Conservation (phyloP, 2,113 vertebrate genomes). For the Axis porcinus region DNA sequence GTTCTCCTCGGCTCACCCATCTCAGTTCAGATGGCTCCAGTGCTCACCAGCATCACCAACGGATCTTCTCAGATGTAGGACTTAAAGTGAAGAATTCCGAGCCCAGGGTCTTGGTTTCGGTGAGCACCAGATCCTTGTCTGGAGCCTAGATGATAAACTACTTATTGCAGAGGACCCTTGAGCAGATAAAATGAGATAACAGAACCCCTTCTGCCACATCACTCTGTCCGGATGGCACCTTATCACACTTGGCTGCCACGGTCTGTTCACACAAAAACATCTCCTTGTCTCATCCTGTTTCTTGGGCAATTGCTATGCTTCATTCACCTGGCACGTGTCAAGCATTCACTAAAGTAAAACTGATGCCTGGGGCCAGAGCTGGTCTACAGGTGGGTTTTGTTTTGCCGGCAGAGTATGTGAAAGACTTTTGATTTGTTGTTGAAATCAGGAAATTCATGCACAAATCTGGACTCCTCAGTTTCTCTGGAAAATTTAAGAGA, state of each 20-base stretch:
- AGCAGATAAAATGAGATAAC: background rate
- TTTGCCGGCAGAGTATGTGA: background rate
- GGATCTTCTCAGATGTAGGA: background rate
- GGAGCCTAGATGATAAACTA: background rate
- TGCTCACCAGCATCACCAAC: background rate
- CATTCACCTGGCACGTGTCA: background rate
- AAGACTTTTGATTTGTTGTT: background rate
- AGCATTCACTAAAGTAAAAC: background rate
- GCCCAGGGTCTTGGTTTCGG: background rate
- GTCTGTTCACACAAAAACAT: fast-evolving
- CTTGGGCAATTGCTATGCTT: background rate
- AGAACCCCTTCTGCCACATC: background rate
- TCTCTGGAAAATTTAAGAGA: background rate
- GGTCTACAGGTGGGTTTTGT: background rate
- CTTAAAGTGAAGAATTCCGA: background rate
- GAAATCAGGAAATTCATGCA: background rate
- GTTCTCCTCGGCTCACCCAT: background rate
- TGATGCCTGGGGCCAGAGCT: background rate
- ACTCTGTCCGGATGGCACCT: background rate
- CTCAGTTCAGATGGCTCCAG: background rate
- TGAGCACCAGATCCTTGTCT: background rate
- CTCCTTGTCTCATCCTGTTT: background rate
- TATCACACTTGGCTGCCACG: fast-evolving
- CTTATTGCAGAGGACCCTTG: background rate
- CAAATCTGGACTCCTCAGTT: background rate